Conservation (phyloP, 2,888 invertebrate species). For the Heliconius cydno region DNA sequence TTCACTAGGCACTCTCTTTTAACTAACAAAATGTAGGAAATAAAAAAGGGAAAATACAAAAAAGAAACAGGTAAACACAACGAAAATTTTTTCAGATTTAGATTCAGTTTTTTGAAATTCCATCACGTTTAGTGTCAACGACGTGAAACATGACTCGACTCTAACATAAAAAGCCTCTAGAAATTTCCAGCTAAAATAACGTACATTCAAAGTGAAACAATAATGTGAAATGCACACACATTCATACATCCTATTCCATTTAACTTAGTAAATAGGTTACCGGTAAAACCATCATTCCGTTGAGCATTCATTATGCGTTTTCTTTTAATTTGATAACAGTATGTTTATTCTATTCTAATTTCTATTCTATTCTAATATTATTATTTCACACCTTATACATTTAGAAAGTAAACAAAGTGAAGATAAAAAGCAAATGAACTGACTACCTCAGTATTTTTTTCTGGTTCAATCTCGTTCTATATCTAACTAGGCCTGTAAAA, state of each 20-base stretch:
- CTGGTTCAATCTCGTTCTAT: too few relatives aligned
- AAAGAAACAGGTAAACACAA: not conserved
- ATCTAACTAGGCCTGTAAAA: too few relatives aligned
- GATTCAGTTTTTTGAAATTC: conserved; percentile 1
- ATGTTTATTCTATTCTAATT: too few relatives aligned
- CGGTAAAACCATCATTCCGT: conserved; percentile 14
- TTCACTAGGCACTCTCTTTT: not conserved
- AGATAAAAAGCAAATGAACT: not conserved
- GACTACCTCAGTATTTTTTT: too few relatives aligned
- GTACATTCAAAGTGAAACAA: conserved; percentile 29
- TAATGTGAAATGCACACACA: conserved; percentile 29
- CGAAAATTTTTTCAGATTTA: not conserved
- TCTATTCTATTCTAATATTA: too few relatives aligned
- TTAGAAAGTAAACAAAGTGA: not conserved
- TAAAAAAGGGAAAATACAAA: not conserved
- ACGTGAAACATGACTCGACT: conserved; percentile 21
- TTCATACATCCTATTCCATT: conserved; percentile 29
- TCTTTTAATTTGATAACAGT: not conserved
- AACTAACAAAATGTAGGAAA: not conserved
- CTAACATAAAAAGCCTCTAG: conserved; percentile 10
- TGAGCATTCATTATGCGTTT: conserved; percentile 15
- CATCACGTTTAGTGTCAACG: conserved; percentile 23
- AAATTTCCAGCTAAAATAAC: conserved; percentile 30
- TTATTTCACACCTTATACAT: not conserved
- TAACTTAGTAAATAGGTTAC: conserved; percentile 30